Conservation (phyloP, 2,888 invertebrate genomes). For the Acanthosoma haemorrhoidale region DNA sequence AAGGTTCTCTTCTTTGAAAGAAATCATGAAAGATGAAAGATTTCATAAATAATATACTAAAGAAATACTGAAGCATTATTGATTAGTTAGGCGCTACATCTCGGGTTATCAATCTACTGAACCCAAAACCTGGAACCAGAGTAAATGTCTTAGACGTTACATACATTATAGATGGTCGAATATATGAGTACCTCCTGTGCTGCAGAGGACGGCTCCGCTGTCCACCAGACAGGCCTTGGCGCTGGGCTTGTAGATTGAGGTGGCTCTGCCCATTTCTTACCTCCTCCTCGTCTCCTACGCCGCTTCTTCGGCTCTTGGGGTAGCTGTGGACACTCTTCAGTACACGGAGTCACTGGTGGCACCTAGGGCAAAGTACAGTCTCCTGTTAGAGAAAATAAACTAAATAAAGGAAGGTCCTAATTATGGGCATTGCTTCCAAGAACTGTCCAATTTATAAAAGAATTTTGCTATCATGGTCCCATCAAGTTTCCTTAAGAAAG, state of each 20-base stretch:
- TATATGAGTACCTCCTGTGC: slow-evolving; percentile 32
- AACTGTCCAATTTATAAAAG: neutral
- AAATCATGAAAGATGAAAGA: no score
- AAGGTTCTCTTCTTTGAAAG: no score
- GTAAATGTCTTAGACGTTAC: neutral
- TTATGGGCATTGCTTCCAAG: no score
- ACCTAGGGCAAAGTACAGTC: no score
- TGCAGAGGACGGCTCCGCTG: slow-evolving; percentile 65
- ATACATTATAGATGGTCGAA: neutral
- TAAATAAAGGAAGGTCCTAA: no score
- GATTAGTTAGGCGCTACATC: no score
- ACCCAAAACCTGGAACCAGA: neutral
- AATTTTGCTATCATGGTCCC: no score
- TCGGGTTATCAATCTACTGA: neutral
- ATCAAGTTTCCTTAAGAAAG: no score
- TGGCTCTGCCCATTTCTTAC: slow-evolving; percentile 14
- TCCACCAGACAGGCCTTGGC: slow-evolving; percentile 30
- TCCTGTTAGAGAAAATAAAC: no score
- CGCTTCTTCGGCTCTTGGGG: slow-evolving; percentile 32
- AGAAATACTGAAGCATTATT: no score
- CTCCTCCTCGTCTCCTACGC: slow-evolving; percentile 20
- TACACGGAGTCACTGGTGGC: slow-evolving; percentile 63
- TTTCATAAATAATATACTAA: no score
- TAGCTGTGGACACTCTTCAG: slow-evolving; percentile 43
- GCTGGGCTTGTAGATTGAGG: slow-evolving; percentile 28